Base-by-base conservation (phyloP, 1,140 invertebrate genomes). In the Drosophila sucinea region DNA sequence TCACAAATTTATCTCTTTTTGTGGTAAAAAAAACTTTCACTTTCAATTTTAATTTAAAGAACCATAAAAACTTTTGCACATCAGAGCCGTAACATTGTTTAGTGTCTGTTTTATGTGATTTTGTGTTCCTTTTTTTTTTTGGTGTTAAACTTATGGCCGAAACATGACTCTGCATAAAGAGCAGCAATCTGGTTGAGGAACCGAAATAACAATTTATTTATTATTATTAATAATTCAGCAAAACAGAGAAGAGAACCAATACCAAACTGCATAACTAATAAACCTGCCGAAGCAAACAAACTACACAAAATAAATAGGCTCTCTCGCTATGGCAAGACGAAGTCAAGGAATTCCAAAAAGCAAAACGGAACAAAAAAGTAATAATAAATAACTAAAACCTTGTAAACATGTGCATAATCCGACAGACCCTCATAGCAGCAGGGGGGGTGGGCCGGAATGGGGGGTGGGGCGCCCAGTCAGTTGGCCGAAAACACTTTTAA, bases 361-460 rank as follows among this genome's bases (percentile, higher is more conserved):
- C 1, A 79, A 83, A 89, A 30, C 4, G 11, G 29, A 27, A 32
- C 29, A 56, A 33, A 58, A 58, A 58, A 58, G 23, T 58, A 33
- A 35, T 74, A 87, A 87, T 87, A 87, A 87, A 87, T 87, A 87
- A 87, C 83, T 76, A 74, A 87, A 80, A 83, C 67, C 83, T 70
- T 87, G 84, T 87, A 87, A 87, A 80, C 83, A 86, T 86, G 83
- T 86, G 83, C 83, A 86, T 86, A 86, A 86, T 87, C 83, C 83
- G 67, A 70, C 71, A 70, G 66, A 65, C 54, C 58, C 54, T 40
- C 32, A 67, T 47, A 57, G 56, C 55, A 71, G 17, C 54, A 58
- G 40, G 30, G 51, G 44, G 61, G 54, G 32, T 23, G 44, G 44
- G 44, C 7, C 7, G 44, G 8, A 2, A 17, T 44, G 11, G 33